Conservation (phyloP, 2,888 invertebrate species). For the Himalopsyche kuldschensis region DNA sequence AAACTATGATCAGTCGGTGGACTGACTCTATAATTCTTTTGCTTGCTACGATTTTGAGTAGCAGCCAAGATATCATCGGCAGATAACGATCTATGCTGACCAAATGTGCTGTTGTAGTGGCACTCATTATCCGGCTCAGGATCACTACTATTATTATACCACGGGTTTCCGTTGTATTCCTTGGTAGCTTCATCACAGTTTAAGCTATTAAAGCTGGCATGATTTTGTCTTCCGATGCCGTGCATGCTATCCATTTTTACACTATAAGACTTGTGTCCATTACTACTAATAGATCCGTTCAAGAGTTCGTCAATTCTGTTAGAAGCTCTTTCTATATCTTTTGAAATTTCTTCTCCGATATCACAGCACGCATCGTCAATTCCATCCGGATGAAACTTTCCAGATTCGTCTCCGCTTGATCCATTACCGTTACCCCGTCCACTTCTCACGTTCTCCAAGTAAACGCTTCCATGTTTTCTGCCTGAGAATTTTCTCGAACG, state of each 20-base stretch:
- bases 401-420: conserved; percentile 45
- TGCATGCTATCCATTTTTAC: conserved; percentile 61
- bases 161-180: conserved; percentile 43
- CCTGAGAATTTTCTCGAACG: conserved; percentile 58
- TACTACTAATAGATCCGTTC: conserved; percentile 47
- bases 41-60: conserved; percentile 41
- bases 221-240: conserved; percentile 53
- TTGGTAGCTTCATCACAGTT: neutral
- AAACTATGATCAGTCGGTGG: neutral
- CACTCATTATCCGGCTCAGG: conserved; percentile 54
- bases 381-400: conserved; percentile 55
- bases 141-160: conserved; percentile 59
- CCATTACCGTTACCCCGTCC: conserved; percentile 52
- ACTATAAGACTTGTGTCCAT: conserved; percentile 54
- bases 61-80: conserved; percentile 50
- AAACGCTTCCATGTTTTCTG: conserved; percentile 53
- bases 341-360: conserved; percentile 59
- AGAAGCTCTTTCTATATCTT: conserved; percentile 60
- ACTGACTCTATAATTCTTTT: neutral
- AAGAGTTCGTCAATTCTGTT: conserved; percentile 61
- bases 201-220: neutral
- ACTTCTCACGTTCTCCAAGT: conserved; percentile 47
- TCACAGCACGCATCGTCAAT: conserved; percentile 56
- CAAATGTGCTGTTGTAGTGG: conserved; percentile 43
- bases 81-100: conserved; percentile 51